Base-by-base conservation (phyloP, 2,113 vertebrate species). In the Micronycteris hirsuta region DNA sequence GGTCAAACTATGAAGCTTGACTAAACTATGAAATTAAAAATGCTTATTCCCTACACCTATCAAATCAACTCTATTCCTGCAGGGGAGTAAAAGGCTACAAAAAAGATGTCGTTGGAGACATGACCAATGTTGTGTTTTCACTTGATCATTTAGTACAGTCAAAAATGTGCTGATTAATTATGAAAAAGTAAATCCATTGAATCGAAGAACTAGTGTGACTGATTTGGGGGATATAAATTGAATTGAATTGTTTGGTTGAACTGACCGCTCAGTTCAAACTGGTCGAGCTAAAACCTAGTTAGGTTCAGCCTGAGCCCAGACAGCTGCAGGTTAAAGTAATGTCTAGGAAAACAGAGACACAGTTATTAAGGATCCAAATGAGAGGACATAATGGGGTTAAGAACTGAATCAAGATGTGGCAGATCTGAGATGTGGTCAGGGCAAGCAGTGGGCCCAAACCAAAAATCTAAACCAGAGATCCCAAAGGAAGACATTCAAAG, bases 111-210 rank as follows among this genome's bases (percentile, higher is more conserved):
- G 0, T 85, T 45, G 92, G 73, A 86, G 58, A 71, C 47, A 31
- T 65, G 52, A 70, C 24, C 36, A 41, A 16, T 92, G 84, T 81
- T 88, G 56, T 70, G 16, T 77, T 95, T 90, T 95, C 76, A 93
- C 54, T 71, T 73, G 47, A n/a, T 83, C 15, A 56, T 26, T 91
- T 52, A 47, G 4, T 52, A 12, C 43, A 92, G 17, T 95, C 3
- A 89, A 95, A 96, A 87, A 45, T 70, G 20, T 91, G 47, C 52
- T 94, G 36, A 49, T 43, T 71, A 86, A 65, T 28, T 67, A n/a
- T 13, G 7, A 41, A 87, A 91, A 58, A 86, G 10, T 65, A 63
- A 87, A 63, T 73, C 38, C 8, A 63, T 56, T 73, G 49, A 90
- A 36, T 41, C 71, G 31, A 92, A 92, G 65, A 96, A 85, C 13